Conservation (phyloP, 2,888 invertebrate species). For the Noctua janthe region DNA sequence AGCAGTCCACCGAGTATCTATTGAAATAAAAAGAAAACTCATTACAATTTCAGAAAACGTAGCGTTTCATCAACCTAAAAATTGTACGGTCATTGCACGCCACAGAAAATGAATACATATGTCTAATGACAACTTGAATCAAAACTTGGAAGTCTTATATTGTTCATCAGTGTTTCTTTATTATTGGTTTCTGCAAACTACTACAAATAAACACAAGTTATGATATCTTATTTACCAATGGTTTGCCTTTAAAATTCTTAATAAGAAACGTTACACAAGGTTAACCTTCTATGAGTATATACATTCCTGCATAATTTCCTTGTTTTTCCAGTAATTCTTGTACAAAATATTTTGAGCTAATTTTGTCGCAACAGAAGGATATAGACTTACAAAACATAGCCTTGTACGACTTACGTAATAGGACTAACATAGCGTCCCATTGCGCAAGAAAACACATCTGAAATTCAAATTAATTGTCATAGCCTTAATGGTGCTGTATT, state of each 20-base stretch:
- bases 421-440: slow-evolving; percentile 5
- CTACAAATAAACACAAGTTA: neutral
- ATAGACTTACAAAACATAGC: slow-evolving; percentile 4
- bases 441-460: slow-evolving; percentile 30
- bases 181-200: neutral
- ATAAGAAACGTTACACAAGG: neutral
- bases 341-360: neutral
- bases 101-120: neutral
- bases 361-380: neutral
- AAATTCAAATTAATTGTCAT: slow-evolving; percentile 46
- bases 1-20: slow-evolving; percentile 74
- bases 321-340: neutral
- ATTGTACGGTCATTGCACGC: neutral
- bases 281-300: neutral
- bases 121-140: neutral
- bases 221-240: neutral
- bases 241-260: neutral
- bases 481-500: slow-evolving; percentile 9
- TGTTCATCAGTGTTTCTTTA: neutral
- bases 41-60: neutral
- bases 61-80: neutral
- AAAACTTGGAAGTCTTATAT: neutral
- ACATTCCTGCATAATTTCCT: neutral
- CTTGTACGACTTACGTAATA: slow-evolving; percentile 19
- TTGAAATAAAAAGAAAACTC: slow-evolving; percentile 18